A percentile compares a stretch with the other conserved stretches of the same genome.
Conservation (phyloP, 2,797 vertebrate species). For the Numenius phaeopus region DNA sequence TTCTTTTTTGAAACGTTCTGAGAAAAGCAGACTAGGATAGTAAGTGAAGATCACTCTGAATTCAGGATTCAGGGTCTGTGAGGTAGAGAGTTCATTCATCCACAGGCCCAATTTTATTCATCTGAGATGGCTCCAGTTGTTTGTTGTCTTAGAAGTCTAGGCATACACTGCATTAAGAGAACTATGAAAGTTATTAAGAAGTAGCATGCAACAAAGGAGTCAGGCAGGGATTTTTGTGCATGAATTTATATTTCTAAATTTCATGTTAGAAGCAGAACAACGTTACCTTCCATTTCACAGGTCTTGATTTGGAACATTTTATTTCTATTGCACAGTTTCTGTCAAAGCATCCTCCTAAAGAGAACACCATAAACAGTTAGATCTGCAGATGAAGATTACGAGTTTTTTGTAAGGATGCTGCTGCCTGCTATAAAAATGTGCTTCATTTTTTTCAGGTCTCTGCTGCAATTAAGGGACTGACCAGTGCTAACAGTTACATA, state of each 20-base stretch:
- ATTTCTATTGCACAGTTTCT: neutral
- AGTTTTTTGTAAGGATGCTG: neutral
- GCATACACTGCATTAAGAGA: fast-evolving
- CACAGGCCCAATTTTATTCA: fast-evolving
- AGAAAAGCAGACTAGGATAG: neutral
- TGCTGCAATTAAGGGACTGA: conserved; percentile 14
- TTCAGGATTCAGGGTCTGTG: neutral
- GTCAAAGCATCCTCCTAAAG: neutral
- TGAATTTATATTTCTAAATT: neutral
- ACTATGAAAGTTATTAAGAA: neutral
- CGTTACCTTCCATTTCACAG: fast-evolving
- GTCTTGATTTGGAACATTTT: fast-evolving
- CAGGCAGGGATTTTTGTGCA: fast-evolving
- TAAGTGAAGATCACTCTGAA: neutral
- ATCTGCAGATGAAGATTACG: neutral
- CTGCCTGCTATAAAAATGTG: neutral
- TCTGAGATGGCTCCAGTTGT: neutral
- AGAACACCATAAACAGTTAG: neutral
- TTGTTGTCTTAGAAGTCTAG: fast-evolving
- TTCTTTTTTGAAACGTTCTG: neutral
- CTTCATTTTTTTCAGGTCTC: neutral
- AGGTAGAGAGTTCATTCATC: neutral
- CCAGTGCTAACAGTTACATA: neutral
- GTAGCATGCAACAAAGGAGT: fast-evolving
- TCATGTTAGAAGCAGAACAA: fast-evolving